These are phyloP conservation scores for Ctenopoma kingsleyae DNA, from an alignment of 2,797 vertebrate species.

Conservation along the genomic window DNA sequence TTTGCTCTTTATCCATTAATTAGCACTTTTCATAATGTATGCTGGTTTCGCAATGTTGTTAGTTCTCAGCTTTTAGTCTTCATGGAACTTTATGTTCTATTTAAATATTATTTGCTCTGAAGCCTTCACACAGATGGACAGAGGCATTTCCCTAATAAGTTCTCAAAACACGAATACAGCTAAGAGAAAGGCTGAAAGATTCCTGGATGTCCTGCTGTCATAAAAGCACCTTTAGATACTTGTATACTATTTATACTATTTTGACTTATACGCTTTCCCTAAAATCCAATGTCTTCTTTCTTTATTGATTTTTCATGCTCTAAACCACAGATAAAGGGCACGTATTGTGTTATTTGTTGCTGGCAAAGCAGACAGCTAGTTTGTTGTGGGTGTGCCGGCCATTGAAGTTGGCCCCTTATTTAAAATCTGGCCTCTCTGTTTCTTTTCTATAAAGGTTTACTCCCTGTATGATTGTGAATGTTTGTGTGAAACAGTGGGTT, in stretches of 20 bases:
- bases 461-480: conserved; percentile 3
- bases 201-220: neutral
- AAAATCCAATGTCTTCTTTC: neutral
- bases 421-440: conserved; percentile 13
- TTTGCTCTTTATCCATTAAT: conserved; percentile 22
- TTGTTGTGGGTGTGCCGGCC: neutral
- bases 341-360: conserved; percentile 1
- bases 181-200: neutral
- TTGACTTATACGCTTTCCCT: neutral
- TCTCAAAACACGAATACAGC: conserved; percentile 7
- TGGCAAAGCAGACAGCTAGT: conserved; percentile 1
- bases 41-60: conserved; percentile 5
- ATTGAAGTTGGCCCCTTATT: neutral
- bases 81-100: conserved; percentile 39
- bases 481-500: neutral
- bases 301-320: conserved; percentile 4
- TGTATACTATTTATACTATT: too few species aligned
- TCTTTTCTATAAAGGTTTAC: neutral
- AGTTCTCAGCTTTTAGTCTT: conserved; percentile 24
- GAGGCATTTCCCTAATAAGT: conserved; percentile 9
- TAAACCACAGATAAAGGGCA: neutral
- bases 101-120: conserved; percentile 38
- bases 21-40: conserved; percentile 18
- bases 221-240: neutral
- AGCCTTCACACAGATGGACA: conserved; percentile 21